Base-by-base conservation (phyloP, 2,113 vertebrate species). In the Aleadryas rufinucha region DNA sequence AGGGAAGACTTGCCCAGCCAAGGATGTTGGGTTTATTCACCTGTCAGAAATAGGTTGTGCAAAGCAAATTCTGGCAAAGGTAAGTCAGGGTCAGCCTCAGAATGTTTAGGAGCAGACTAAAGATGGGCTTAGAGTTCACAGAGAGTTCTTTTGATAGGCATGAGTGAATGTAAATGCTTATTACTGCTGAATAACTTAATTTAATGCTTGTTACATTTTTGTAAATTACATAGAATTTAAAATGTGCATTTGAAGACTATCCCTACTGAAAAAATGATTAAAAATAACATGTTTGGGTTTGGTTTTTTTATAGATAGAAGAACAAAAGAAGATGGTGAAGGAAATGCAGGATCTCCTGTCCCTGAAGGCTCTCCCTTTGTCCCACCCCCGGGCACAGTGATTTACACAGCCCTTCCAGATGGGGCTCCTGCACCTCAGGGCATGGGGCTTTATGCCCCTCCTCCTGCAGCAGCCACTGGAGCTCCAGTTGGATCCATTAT, bases 391-490 rank as follows among this genome's bases (percentile, higher is more conserved):
- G 98, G 97, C 28, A 96, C 98, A 31, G 96, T 98, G 82, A 96
- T 98, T 64, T 98, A 98, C 70, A 98, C 98, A 2, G 90, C 97
- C 49, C 96, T 98, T 57, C 98, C 98, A 18, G 97, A 98, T 28
- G 98, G 98, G 16, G 93, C 97, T 17, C 97, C 97, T 41, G 97
- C 97, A 4, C 98, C 98, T 15, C 98, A 98, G 80, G 98, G 98
- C 37, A 65, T 97, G 19, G 97, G 98, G 37, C 52, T 98, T 20
- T 98, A 97, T 47, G 98, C 97, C 18, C 91, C 97, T 19, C 93
- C 98, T 27, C 98, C 97, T 30, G 63, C 95, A 64, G 88, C 98
- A 84, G 90, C 66, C 65, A 71, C 10, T 10, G 97, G 97, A 72
- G 84, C 21, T 24, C 90, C 97, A 18, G 24, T 96, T 17, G 98